phyloP scores from a whole-genome alignment of 2,888 invertebrate species.

The Drosophila mettleri region DNA sequence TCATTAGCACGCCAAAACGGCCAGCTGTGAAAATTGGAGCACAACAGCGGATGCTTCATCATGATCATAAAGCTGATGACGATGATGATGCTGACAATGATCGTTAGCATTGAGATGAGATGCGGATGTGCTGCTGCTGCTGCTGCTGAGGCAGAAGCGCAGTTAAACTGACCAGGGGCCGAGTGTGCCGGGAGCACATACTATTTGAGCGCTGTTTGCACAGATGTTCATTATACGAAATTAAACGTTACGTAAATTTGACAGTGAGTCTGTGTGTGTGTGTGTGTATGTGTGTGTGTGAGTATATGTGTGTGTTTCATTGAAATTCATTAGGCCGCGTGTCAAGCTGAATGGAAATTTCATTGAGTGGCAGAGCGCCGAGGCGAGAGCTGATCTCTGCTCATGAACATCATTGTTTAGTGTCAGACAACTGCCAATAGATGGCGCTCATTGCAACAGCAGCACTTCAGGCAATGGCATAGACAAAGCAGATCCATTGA shows the following conservation, averaged over 20 bases:
- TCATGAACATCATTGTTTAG: conserved; percentile 36
- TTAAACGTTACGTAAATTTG: conserved; percentile 72
- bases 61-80: conserved; percentile 19
- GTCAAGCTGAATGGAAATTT: conserved; percentile 49
- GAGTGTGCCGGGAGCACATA: not conserved
- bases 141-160: conserved; percentile 47
- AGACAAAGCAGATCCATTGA: conserved; percentile 59
- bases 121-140: conserved; percentile 46
- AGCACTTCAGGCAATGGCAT: not conserved
- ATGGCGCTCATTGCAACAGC: conserved; percentile 58
- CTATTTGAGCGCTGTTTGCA: conserved; percentile 66
- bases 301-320: conserved; percentile 62
- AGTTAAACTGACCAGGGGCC: conserved; percentile 57
- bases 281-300: conserved; percentile 37
- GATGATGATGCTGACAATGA: conserved; percentile 4
- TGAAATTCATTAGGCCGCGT: conserved; percentile 59
- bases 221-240: conserved; percentile 78
- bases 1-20: conserved; percentile 69
- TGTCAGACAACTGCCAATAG: conserved; percentile 50
- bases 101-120: conserved; percentile 19
- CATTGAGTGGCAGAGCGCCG: conserved; percentile 41
- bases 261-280: conserved; percentile 35
- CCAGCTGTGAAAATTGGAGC: conserved; percentile 72
- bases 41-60: conserved; percentile 35
- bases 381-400: conserved; percentile 45